phyloP scores from a whole-genome alignment of 2,888 invertebrate species.

The Pterostichus niger region DNA sequence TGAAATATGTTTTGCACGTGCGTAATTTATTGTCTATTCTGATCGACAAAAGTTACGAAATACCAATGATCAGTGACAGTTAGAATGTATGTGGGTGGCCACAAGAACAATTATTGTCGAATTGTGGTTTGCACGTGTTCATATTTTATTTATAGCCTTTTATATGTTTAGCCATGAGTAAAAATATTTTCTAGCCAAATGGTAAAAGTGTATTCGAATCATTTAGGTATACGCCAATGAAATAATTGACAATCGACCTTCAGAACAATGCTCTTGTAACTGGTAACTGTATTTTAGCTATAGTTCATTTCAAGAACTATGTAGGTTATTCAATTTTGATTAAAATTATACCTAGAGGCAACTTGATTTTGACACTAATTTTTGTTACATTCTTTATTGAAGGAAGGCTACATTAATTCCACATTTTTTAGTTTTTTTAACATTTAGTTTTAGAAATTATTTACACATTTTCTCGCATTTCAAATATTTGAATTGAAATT shows the following conservation, averaged over 20 bases:
- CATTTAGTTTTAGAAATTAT: too few species aligned
- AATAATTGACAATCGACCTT: conserved; percentile 29
- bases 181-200: conserved; percentile 38
- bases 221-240: background rate
- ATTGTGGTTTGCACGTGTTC: conserved; percentile 34
- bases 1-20: conserved; percentile 23
- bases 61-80: conserved; percentile 20
- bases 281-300: conserved; percentile 32
- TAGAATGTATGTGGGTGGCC: conserved; percentile 43
- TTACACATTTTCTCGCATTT: too few species aligned
- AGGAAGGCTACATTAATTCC: background rate
- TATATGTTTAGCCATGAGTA: conserved; percentile 50
- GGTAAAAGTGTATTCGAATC: conserved; percentile 22
- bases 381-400: background rate
- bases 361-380: background rate
- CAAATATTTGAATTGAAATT: too few species aligned
- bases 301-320: conserved; percentile 1
- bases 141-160: conserved; percentile 55
- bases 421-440: too few species aligned
- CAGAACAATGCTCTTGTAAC: conserved; percentile 20
- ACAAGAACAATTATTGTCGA: conserved; percentile 38
- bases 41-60: conserved; percentile 27
- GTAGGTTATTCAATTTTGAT: conserved; percentile 29
- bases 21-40: conserved; percentile 17
- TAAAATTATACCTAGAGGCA: background rate